Evolutionary conservation across 2,797 vertebrate genomes (phyloP), one percentile per base, ranked within the genome.

Genomic region (Poeciliopsis turneri): DNA sequence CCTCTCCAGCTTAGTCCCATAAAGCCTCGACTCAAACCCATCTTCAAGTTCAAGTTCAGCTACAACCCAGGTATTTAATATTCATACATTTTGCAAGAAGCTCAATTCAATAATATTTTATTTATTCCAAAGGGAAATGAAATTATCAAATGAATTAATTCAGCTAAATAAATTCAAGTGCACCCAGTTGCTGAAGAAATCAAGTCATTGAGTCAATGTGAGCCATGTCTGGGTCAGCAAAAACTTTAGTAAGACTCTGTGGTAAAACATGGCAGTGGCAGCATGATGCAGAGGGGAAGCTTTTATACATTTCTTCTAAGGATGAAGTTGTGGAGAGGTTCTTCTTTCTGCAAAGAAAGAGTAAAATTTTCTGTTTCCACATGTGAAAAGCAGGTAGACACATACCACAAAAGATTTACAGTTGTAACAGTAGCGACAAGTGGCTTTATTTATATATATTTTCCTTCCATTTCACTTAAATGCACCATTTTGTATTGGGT

Each of bases 41-140:
- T 9, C 47, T 25, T 72, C 75, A 49, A 46, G 43, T 69, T 51
- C 53, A 59, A 15, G 76, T 70, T 57, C 77, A 74, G 18, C 59
- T 41, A 66, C 57, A 76, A 76, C 78, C 64, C 79, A 88, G 89
- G 86, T 46, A 71, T 70, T 70, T 8, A 70, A 16, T 70, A 15
- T 46, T 71, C 25, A 43, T 2, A 69, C 23, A 13, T 15, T 28
- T 8, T 69, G 39, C 12, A 68, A 51, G 20, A 51, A 23, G 49
- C 49, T 39, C 30, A 39, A 3, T 23, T 9, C 8, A 51, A 3
- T 23, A 9, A 51, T 51, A 23, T 28, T 59, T 59, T 30, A 30
- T 30, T 59, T 59, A 15, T 12, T n/a, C 13, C 25, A 59, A 59
- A n/a, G 55, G 11, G 13, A 59, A 25, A 25, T 25, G 0, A 53